Percentiles rank a stretch among this genome's conserved stretches.
Conservation (phyloP, 1,140 invertebrate genomes). For the Nilaparvata lugens region DNA sequence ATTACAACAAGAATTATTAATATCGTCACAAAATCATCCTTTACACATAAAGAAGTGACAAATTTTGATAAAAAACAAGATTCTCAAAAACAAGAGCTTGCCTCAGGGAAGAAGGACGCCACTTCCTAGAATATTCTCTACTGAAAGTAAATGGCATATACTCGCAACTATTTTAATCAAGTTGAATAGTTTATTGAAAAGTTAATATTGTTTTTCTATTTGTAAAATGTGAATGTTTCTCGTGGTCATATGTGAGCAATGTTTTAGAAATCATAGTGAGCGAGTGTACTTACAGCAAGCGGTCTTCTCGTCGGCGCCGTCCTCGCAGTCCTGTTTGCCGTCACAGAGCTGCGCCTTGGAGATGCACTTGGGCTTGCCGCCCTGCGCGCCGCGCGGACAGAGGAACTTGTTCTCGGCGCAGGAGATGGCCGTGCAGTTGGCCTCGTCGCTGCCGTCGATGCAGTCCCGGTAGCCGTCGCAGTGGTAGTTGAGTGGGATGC, state of each 20-base stretch:
- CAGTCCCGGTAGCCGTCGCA: slow-evolving; percentile 80
- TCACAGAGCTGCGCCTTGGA: slow-evolving; percentile 81
- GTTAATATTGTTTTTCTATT: too few relatives aligned
- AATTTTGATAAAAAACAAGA: too few relatives aligned
- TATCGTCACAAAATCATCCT: too few relatives aligned
- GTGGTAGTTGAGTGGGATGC: slow-evolving; percentile 75
- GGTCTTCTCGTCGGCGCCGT: slow-evolving; percentile 80
- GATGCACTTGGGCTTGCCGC: slow-evolving; percentile 75
- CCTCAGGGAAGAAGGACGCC: background rate
- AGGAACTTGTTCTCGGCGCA: slow-evolving; percentile 89
- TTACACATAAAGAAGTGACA: too few relatives aligned
- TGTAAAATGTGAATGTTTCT: too few relatives aligned
- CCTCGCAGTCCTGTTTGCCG: slow-evolving; percentile 77
- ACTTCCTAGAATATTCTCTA: too few relatives aligned
- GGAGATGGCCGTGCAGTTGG: slow-evolving; percentile 76
- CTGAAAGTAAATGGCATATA: too few relatives aligned
- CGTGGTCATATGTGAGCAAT: too few relatives aligned
- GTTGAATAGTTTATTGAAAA: too few relatives aligned
- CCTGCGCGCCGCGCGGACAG: slow-evolving; percentile 64
- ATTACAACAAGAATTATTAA: too few relatives aligned
- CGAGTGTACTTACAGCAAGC: slow-evolving; percentile 81
- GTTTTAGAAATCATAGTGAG: too few relatives aligned
- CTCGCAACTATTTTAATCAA: too few relatives aligned
- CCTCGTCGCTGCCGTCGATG: slow-evolving; percentile 79
- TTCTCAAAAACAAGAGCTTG: slow-evolving; percentile 8